Conservation (phyloP, 1,140 invertebrate species). For the fruit fly (Drosophila melanogaster) region DNA sequence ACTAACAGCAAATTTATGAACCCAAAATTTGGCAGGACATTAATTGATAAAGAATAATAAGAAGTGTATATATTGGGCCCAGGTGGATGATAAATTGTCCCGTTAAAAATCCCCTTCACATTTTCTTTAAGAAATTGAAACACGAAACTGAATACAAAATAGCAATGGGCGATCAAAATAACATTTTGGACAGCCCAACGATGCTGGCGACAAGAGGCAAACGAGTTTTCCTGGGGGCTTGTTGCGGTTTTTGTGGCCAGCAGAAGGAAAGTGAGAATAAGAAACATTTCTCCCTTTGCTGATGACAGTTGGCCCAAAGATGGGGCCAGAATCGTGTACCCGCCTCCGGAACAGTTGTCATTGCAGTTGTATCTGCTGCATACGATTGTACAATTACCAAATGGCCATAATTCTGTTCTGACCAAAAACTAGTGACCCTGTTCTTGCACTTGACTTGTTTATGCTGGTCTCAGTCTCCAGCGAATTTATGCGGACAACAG, state of each 20-base stretch:
- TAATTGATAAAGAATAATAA: conserved; percentile 53
- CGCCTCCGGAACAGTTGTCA: conserved; percentile 39
- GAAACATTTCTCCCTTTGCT: conserved; percentile 13
- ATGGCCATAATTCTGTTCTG: conserved; percentile 52
- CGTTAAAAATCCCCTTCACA: neutral
- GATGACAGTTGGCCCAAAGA: conserved; percentile 14
- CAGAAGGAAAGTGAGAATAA: conserved; percentile 8
- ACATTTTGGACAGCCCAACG: conserved; percentile 14
- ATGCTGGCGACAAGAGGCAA: conserved; percentile 38
- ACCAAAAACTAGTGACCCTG: conserved; percentile 42
- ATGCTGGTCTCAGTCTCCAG: conserved; percentile 32
- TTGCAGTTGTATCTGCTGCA: conserved; percentile 27
- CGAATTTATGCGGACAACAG: conserved; percentile 54
- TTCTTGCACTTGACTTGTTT: conserved; percentile 68
- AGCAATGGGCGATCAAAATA: conserved; percentile 28
- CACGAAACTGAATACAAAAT: conserved; percentile 40
- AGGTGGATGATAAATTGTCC: conserved; percentile 59
- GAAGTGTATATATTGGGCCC: conserved; percentile 7
- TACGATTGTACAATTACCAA: conserved; percentile 64
- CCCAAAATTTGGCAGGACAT: conserved; percentile 55
- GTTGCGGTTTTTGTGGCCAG: conserved; percentile 53
- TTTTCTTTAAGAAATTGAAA: conserved; percentile 27
- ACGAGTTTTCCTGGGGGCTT: conserved; percentile 30
- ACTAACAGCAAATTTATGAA: conserved; percentile 62
- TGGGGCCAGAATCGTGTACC: conserved; percentile 20